Evolutionary conservation across 1,140 invertebrate genomes (phyloP).

Genomic region (Catajapyx aquilonaris): DNA sequence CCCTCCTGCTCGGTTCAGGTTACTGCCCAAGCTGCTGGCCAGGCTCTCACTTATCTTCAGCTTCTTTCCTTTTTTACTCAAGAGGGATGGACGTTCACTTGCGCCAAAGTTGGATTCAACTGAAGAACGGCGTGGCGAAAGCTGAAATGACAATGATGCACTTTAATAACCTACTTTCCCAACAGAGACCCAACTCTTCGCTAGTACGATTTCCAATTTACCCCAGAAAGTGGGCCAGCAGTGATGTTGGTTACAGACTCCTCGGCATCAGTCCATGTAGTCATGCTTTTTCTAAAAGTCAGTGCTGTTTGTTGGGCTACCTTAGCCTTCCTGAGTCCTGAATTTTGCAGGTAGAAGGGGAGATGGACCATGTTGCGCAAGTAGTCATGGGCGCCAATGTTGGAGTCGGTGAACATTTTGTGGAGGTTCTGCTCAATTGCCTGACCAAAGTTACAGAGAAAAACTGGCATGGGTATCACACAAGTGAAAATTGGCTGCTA

Average conservation of each 20-base stretch:
- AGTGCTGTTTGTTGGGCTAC: constrained; percentile 58
- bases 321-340: constrained; percentile 70
- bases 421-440: constrained; percentile 82
- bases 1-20: constrained; percentile 47
- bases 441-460: constrained; percentile 21
- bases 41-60: constrained; percentile 65
- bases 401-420: constrained; percentile 62
- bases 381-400: constrained; percentile 79
- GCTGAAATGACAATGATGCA: constrained; percentile 21
- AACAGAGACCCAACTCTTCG: too few relatives aligned
- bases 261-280: constrained; percentile 22
- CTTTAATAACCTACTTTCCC: neutral
- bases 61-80: constrained; percentile 24
- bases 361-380: constrained; percentile 90
- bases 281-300: constrained; percentile 9
- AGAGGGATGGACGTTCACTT: constrained; percentile 9
- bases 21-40: constrained; percentile 70
- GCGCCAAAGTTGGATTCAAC: constrained; percentile 44
- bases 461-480: too few relatives aligned
- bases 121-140: constrained; percentile 47
- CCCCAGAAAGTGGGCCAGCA: too few relatives aligned
- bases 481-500: constrained; percentile 1
- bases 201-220: too few relatives aligned
- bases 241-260: constrained; percentile 16
- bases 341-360: constrained; percentile 94